Conservation (phyloP, 2,797 vertebrate species). For the Cetoscarus ocellatus region DNA sequence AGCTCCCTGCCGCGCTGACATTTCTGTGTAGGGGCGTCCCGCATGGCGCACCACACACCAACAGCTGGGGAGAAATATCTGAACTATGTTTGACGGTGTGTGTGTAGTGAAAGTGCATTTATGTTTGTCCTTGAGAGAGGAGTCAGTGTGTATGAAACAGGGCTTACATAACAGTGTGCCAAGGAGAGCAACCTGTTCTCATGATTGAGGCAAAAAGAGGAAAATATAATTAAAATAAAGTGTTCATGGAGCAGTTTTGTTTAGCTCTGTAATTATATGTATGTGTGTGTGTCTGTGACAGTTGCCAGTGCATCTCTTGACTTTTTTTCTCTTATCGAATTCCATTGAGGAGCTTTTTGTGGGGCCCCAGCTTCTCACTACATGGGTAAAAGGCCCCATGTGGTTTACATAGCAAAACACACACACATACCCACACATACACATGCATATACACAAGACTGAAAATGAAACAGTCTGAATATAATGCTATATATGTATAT, state of each 20-base stretch:
- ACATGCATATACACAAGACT: conserved; percentile 7
- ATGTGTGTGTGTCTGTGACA: background rate
- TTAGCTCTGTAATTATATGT: background rate
- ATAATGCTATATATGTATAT: no score
- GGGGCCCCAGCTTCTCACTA: conserved; percentile 43
- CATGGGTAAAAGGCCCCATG: conserved; percentile 69
- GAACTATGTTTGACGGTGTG: conserved; percentile 14
- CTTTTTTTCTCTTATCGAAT: conserved; percentile 47
- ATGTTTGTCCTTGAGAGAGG: conserved; percentile 15
- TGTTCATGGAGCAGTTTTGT: background rate
- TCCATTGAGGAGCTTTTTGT: conserved; percentile 67
- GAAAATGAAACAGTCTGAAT: no score
- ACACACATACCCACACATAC: conserved; percentile 32
- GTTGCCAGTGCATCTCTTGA: conserved; percentile 28
- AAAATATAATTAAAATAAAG: conserved; percentile 18
- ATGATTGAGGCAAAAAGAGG: conserved; percentile 5
- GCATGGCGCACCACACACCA: conserved; percentile 64
- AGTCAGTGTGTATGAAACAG: conserved; percentile 15
- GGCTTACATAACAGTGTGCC: conserved; percentile 46
- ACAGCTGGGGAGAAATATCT: conserved; percentile 68
- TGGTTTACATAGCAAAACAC: conserved; percentile 29
- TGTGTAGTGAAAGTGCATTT: conserved; percentile 6
- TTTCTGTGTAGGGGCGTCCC: conserved; percentile 79
- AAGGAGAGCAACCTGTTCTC: conserved; percentile 4
- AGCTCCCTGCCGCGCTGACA: conserved; percentile 81